Base-by-base conservation (phyloP, 2,113 vertebrate species). In the Poicephalus meyeri region DNA sequence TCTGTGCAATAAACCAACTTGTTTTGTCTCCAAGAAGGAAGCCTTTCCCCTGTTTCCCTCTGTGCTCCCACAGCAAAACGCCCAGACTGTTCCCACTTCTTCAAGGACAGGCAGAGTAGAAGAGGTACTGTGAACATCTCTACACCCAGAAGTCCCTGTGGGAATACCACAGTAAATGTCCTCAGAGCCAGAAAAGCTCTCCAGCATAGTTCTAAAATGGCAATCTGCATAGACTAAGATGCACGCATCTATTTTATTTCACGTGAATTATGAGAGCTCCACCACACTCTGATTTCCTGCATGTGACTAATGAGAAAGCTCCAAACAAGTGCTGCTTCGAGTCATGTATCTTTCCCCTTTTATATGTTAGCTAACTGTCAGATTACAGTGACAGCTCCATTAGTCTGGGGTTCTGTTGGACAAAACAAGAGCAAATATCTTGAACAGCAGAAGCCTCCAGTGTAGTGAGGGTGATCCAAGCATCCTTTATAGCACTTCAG, bases 341-440 rank as follows among this genome's bases (percentile, higher is more conserved):
- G 70, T 41, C 56, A 47, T 84, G 55, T 13, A 64, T 73, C 77
- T 92, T 91, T 53, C 37, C 72, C 60, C 37, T 56, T 74, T 80
- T 60, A 13, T 33, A 58, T 24, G 33, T 76, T 78, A 77, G 50
- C 70, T 85, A 66, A 72, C 63, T 89, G 77, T 61, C 83, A 92
- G 73, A 44, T 81, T 79, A 60, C 47, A 61, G 8, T 9, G 76
- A 91, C 77, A 91, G 77, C 39, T 86, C 77, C 86, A 78, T 95
- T 60, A 21, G 13, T 91, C 28, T 79, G 64, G 39, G 26, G 61
- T 65, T 69, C 66, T 56, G 29, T 39, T 61, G 78, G 52, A 93
- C 2, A 10, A 58, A 92, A 85, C 80, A 92, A 68, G 47, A 86
- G 52, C 29, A 83, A 86, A 86, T 49, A 44, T 24, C 26, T 37